phyloP scores from a whole-genome alignment of 2,888 invertebrate species.

The Brenthis hecate region DNA sequence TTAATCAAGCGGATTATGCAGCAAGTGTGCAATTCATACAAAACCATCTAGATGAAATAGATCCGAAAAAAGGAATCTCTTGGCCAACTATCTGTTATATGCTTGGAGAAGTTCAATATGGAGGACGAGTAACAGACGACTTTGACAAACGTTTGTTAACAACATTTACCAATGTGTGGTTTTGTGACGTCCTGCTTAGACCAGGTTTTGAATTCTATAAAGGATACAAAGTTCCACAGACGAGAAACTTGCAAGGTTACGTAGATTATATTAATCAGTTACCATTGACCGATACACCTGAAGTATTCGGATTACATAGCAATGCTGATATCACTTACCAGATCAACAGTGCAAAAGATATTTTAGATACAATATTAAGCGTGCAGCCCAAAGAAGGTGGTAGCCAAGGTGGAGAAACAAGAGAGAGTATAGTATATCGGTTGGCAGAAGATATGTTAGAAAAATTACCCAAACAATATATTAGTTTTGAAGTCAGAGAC shows the following conservation, averaged over 20 bases:
- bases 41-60: conserved; percentile 98
- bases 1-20: conserved; percentile 97
- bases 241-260: conserved; percentile 89
- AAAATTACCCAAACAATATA: conserved; percentile 90
- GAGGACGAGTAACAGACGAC: conserved; percentile 97
- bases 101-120: conserved; percentile 95
- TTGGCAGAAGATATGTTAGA: conserved; percentile 96
- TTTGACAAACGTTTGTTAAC: conserved; percentile 96
- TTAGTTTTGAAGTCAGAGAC: conserved; percentile 94
- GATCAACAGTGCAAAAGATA: conserved; percentile 96
- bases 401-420: conserved; percentile 93
- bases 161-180: conserved; percentile 97
- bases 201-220: conserved; percentile 96
- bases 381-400: conserved; percentile 99
- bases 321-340: conserved; percentile 99
- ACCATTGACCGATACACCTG: conserved; percentile 93
- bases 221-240: conserved; percentile 95
- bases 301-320: conserved; percentile 97
- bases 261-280: conserved; percentile 93
- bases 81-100: conserved; percentile 99
- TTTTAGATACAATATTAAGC: conserved; percentile 95
- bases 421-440: conserved; percentile 95
- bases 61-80: conserved; percentile 97
- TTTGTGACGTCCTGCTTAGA: conserved; percentile 93
- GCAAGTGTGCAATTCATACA: conserved; percentile 98